Evolutionary conservation across 2,797 vertebrate species (phyloP).

Genomic region (Dromococcyx pavoninus): DNA sequence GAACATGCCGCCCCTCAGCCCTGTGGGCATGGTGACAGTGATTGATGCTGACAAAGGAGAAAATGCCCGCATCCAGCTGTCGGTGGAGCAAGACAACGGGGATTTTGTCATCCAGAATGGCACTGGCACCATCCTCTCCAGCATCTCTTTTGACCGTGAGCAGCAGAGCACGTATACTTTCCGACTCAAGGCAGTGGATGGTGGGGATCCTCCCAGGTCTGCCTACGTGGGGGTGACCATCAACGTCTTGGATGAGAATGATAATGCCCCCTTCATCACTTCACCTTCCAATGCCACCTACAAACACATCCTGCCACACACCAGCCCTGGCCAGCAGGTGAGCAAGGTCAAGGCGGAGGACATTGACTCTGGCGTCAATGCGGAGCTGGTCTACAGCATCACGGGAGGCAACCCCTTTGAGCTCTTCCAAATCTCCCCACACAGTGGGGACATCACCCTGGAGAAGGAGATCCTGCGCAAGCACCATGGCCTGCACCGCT

Average conservation of each 20-base stretch:
- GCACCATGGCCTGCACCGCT: conserved; percentile 92
- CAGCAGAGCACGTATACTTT: conserved; percentile 97
- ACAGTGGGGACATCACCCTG: conserved; percentile 88
- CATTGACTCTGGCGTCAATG: conserved; percentile 90
- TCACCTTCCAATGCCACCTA: conserved; percentile 95
- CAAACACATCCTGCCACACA: conserved; percentile 85
- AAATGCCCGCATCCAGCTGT: conserved; percentile 88
- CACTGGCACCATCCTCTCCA: conserved; percentile 94
- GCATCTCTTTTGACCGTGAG: conserved; percentile 95
- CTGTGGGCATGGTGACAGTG: conserved; percentile 95
- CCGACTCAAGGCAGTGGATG: conserved; percentile 91
- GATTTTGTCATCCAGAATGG: conserved; percentile 97
- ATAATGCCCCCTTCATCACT: conserved; percentile 94
- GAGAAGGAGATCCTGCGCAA: conserved; percentile 90
- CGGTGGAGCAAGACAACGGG: conserved; percentile 92
- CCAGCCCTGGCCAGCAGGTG: conserved; percentile 85
- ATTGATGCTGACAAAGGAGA: conserved; percentile 92
- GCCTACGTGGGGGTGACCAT: conserved; percentile 96
- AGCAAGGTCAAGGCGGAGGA: conserved; percentile 94
- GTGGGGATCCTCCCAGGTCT: conserved; percentile 90
- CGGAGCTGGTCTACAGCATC: conserved; percentile 89
- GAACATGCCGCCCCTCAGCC: conserved; percentile 93
- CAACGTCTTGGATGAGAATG: conserved; percentile 96
- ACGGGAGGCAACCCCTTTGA: conserved; percentile 92
- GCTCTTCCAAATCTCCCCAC: conserved; percentile 91